Conservation (phyloP, 2,113 vertebrate species). For the Proterorhinus semilunaris region DNA sequence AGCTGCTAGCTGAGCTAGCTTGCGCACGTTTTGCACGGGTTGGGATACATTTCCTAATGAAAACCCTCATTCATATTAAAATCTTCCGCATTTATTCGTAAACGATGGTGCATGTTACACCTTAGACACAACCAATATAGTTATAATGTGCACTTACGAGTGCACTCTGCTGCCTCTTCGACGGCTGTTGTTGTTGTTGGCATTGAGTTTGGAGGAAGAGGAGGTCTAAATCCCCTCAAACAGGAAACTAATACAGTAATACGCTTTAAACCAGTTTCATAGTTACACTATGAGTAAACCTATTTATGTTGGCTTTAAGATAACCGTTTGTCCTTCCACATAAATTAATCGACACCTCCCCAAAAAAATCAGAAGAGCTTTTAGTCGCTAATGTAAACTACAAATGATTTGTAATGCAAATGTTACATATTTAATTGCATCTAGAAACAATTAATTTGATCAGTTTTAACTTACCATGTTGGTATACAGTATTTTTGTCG, state of each 20-base stretch:
- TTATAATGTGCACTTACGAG: conserved; percentile 71
- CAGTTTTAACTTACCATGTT: too few relatives aligned
- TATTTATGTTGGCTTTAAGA: not conserved
- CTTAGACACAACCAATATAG: conserved; percentile 18
- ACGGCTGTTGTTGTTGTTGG: conserved; percentile 81
- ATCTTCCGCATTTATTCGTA: not conserved
- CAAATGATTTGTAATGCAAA: too few relatives aligned
- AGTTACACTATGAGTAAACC: not conserved
- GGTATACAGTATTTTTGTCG: too few relatives aligned
- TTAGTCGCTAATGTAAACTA: too few relatives aligned
- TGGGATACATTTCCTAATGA: not conserved
- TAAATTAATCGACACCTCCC: too few relatives aligned
- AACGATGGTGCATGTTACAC: conserved; percentile 12
- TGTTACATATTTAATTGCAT: too few relatives aligned
- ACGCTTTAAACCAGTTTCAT: conserved; percentile 38
- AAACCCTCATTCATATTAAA: conserved; percentile 6
- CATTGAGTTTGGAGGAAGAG: conserved; percentile 81
- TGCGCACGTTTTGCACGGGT: conserved; percentile 64
- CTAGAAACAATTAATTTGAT: too few relatives aligned
- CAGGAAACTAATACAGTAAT: conserved; percentile 74
- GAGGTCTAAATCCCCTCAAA: conserved; percentile 79
- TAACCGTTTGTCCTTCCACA: too few relatives aligned
- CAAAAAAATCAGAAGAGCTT: too few relatives aligned
- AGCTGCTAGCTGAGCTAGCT: conserved; percentile 61
- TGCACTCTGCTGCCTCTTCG: conserved; percentile 70